These are phyloP conservation scores for Sphenopsis melanotis DNA, from an alignment of 2,797 vertebrate genomes.

Conservation along the genomic window DNA sequence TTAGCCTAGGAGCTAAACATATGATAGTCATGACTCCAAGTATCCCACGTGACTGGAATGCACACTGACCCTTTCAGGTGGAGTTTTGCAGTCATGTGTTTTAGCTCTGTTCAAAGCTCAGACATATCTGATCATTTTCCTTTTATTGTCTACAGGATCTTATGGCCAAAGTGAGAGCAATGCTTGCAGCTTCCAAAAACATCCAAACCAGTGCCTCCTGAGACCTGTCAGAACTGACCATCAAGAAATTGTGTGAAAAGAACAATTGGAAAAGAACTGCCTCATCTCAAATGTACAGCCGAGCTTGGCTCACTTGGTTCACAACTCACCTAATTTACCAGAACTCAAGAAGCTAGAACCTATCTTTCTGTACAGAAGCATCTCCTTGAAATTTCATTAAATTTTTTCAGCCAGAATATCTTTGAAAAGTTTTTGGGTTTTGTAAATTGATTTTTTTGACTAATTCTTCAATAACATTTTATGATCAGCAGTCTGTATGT, in stretches of 20 bases:
- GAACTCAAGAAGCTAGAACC: not conserved
- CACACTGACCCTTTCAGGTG: not conserved
- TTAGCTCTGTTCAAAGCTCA: not conserved
- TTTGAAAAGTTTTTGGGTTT: constrained; percentile 58
- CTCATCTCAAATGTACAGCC: constrained; percentile 39
- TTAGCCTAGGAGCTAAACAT: not conserved
- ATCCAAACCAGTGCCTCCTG: constrained; percentile 87
- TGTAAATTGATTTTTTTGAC: constrained; percentile 81
- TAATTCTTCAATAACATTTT: constrained; percentile 76
- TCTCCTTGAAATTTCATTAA: constrained; percentile 6
- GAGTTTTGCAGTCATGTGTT: not conserved
- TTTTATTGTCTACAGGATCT: constrained; percentile 82
- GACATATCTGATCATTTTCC: not conserved
- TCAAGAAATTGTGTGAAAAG: not conserved
- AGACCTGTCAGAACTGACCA: constrained; percentile 34
- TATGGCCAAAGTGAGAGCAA: constrained; percentile 98
- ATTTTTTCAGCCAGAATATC: constrained; percentile 46
- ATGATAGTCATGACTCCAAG: not conserved
- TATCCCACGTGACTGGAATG: not conserved
- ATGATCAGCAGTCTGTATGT: constrained; percentile 72
- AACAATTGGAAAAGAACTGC: constrained; percentile 3
- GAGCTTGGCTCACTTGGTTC: constrained; percentile 16
- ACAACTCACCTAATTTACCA: not conserved
- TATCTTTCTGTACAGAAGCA: not conserved
- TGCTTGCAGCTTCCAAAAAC: constrained; percentile 95